Evolutionary conservation across 2,888 invertebrate species (phyloP), one percentile per base, ranked within the genome.

Genomic region (Leptopilina myrica): DNA sequence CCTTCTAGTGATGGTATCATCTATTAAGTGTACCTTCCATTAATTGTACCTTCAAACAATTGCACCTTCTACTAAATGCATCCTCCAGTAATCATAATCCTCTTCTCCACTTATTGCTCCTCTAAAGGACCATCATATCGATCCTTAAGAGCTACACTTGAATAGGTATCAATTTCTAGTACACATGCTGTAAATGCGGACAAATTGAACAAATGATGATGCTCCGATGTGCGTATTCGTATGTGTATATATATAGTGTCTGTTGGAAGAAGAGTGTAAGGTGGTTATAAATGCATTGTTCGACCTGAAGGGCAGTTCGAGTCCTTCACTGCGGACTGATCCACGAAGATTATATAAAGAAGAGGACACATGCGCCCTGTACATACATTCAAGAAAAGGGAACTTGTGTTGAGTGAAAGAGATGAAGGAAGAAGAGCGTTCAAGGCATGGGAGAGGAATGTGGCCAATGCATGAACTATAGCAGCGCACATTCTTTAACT

Each of bases 361-460:
- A 59, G 33, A 73, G 73, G 56, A 59, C 53, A 73, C 73, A 73
- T 73, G 73, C 8, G 46, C 56, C 56, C 56, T 8, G 56, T 40
- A 73, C 33, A 56, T 56, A 73, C 56, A 73, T 73, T n/a, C 40
- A 73, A 56, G 56, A n/a, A 73, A 33, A 73, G 33, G 33, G 53
- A 56, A 56, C 53, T 82, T 86, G 82, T 77, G 86, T 85, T 83
- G 85, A 85, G 85, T 84, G 87, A 85, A 86, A 82, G 87, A 83
- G 86, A 85, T 76, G 85, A 73, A 85, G 85, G 85, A 86, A 87
- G 86, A 87, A 86, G 87, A 87, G 85, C 85, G 87, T 87, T 87
- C 85, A 81, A 88, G 89, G 90, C 90, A 91, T 90, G 90, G 89
- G 90, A 90, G 90, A 89, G 89, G 90, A 91, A 90, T 91, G 90